Evolutionary conservation across 2,888 invertebrate species (phyloP).

Genomic region (Mesodorylaimus sp.): DNA sequence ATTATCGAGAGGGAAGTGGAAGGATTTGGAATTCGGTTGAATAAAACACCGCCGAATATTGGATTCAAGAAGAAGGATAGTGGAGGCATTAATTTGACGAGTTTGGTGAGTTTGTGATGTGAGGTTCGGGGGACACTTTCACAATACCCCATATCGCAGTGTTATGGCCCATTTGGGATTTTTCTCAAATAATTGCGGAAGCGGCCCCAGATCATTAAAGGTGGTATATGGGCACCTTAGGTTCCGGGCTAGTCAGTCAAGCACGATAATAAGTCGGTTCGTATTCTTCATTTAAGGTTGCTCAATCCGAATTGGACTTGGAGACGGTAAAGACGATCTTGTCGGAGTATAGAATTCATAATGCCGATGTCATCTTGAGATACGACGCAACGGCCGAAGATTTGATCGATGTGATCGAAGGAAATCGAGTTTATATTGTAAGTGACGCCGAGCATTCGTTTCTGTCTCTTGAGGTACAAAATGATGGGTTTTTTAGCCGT

Average conservation of each 20-base stretch:
- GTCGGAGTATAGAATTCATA: constrained; percentile 93
- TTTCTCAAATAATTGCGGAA: no score
- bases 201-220: not conserved
- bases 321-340: constrained; percentile 88
- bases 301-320: constrained; percentile 76
- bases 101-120: constrained; percentile 49
- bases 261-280: no score
- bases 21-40: constrained; percentile 83
- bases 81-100: constrained; percentile 87
- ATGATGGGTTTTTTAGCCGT: no score
- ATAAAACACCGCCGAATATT: constrained; percentile 92
- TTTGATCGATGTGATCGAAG: constrained; percentile 92
- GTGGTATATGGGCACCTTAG: no score
- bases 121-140: no score
- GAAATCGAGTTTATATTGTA: constrained; percentile 88
- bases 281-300: constrained; percentile 39
- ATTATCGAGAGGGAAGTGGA: constrained; percentile 93
- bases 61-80: constrained; percentile 90
- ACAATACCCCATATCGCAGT: no score
- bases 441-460: no score
- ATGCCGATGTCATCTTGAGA: constrained; percentile 46
- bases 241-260: no score
- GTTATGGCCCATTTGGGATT: not conserved
- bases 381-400: constrained; percentile 93
- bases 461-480: no score